Conservation (phyloP, 2,888 invertebrate genomes). For the Macrophya alboannulata region DNA sequence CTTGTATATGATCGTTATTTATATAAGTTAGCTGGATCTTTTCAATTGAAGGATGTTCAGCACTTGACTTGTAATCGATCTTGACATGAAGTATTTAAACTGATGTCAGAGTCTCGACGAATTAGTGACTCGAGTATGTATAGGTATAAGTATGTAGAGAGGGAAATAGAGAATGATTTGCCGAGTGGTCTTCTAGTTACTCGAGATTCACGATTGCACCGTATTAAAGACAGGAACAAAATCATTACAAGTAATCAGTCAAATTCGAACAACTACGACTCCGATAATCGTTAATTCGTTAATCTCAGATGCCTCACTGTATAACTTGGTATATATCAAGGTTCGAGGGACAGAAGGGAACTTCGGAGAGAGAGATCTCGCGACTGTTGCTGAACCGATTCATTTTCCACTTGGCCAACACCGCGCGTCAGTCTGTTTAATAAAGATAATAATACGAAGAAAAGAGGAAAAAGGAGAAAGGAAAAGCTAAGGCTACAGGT, state of each 20-base stretch:
- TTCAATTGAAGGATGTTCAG: conserved; percentile 46
- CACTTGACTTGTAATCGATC: conserved; percentile 45
- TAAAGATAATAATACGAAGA: conserved; percentile 8
- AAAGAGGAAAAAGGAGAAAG: background rate
- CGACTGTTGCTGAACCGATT: conserved; percentile 24
- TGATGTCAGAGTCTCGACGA: conserved; percentile 19
- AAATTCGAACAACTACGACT: background rate
- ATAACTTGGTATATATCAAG: conserved; percentile 9
- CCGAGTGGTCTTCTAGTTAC: background rate
- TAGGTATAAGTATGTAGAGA: background rate
- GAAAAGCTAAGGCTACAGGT: background rate
- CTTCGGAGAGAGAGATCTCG: background rate
- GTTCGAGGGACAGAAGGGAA: conserved; percentile 3
- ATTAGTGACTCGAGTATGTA: conserved; percentile 8
- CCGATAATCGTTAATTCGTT: conserved; percentile 44
- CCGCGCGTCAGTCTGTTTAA: conserved; percentile 29
- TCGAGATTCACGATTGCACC: background rate
- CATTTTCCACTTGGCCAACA: conserved; percentile 33
- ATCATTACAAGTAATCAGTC: conserved; percentile 41
- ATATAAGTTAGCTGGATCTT: conserved; percentile 3
- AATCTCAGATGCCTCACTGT: background rate
- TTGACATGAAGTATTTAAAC: conserved; percentile 45
- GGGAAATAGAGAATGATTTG: background rate
- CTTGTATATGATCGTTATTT: conserved; percentile 31
- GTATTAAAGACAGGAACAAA: conserved; percentile 48